Conservation (phyloP, 2,888 invertebrate species). For the Aplocera efformata region DNA sequence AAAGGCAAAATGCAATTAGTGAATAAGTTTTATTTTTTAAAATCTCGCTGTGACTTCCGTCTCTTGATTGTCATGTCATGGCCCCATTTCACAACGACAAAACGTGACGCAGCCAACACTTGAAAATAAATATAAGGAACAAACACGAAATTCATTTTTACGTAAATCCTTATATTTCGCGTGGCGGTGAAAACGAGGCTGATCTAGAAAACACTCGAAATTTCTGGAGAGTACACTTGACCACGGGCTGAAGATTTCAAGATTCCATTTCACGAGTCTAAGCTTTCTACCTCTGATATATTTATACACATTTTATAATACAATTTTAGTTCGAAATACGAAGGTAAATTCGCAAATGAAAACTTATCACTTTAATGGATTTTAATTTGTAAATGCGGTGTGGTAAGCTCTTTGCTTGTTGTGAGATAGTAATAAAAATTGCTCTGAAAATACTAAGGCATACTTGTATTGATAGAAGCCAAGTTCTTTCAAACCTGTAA, state of each 20-base stretch:
- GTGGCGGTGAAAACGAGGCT: slow-evolving; percentile 34
- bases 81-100: no score
- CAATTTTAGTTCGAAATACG: slow-evolving; percentile 24
- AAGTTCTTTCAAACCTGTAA: slow-evolving; percentile 4
- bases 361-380: slow-evolving; percentile 31
- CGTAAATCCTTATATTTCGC: slow-evolving; percentile 30
- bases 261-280: slow-evolving; percentile 32
- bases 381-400: slow-evolving; percentile 32
- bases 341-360: slow-evolving; percentile 19
- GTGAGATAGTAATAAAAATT: slow-evolving; percentile 24
- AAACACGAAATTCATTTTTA: slow-evolving; percentile 3
- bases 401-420: slow-evolving; percentile 26
- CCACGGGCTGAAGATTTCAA: slow-evolving; percentile 34
- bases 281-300: slow-evolving; percentile 29
- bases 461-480: slow-evolving; percentile 9
- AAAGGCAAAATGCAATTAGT: no score
- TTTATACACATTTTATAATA: slow-evolving; percentile 28
- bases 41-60: no score
- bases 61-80: no score
- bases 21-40: no score
- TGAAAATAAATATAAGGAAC: neutral
- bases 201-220: slow-evolving; percentile 37
- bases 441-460: slow-evolving; percentile 18
- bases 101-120: neutral
- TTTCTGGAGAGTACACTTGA: slow-evolving; percentile 35